Evolutionary conservation across 2,113 vertebrate genomes (phyloP), one percentile per base, ranked within the genome.

Genomic region (Piprites chloris): DNA sequence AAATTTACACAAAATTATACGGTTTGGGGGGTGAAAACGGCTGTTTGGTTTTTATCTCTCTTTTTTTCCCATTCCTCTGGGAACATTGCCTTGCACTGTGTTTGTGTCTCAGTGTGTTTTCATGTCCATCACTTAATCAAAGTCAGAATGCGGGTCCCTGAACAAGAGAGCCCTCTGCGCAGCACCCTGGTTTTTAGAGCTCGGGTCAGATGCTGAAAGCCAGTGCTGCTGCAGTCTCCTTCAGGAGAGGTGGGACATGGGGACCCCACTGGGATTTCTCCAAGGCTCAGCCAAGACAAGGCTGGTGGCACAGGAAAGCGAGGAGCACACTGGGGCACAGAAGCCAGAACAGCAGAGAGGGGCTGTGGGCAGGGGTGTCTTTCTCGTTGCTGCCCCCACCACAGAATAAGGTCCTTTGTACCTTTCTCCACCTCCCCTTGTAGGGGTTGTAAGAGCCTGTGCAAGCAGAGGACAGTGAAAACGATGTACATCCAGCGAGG

Each of bases 1-100:
- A 99, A 98, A 99, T 99, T 99, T 99, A 99, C 99, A 99, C 99
- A 99, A 99, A 99, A 99, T 99, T 99, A 99, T 98, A 98, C 97
- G 98, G 95, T 98, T 98, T 98, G 97, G 97, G 97, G 98, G 98
- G 98, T 98, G 98, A 99, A 98, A 99, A 97, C 95, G 98, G 97
- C 98, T 98, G 98, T 99, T 99, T 98, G 97, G 97, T 98, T 98
- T 98, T 98, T 98, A 97, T 98, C 95, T 97, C 97, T 97, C 94
- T 96, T 96, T 98, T 95, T 95, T 88, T 81, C 91, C 83, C 91
- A 85, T 96, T 96, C 85, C 96, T 96, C 94, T 86, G 73, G 87
- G 89, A 95, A 97, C 74, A 15, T 96, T 97, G 97, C 95, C 73
- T 97, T 61, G 74, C 66, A 68, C 87, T 92, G 59, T 96, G 93